Evolutionary conservation across 2,113 vertebrate genomes (phyloP).

Genomic region (Excalfactoria chinensis): DNA sequence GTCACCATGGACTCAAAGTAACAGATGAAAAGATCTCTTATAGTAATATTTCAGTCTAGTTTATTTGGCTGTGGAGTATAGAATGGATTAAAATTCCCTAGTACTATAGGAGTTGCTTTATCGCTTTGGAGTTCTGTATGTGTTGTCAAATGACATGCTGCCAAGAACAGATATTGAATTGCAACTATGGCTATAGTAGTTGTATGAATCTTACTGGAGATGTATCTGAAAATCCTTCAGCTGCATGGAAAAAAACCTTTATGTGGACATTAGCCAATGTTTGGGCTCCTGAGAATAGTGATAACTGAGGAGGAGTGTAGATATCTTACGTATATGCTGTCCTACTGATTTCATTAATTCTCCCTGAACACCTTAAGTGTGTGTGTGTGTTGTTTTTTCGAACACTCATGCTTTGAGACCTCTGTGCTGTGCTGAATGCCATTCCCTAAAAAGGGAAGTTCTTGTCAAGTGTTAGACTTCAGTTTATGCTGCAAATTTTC

Average conservation of each 20-base stretch:
- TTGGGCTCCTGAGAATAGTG: neutral
- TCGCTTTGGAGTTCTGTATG: neutral
- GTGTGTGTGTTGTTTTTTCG: neutral
- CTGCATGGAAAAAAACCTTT: neutral
- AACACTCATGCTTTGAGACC: neutral
- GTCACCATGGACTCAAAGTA: conserved; percentile 42
- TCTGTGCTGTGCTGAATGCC: neutral
- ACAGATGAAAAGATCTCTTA: conserved; percentile 45
- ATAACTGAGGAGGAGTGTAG: neutral
- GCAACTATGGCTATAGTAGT: neutral
- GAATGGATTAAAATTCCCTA: conserved; percentile 37
- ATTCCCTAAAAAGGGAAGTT: neutral
- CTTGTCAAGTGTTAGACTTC: neutral
- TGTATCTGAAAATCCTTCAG: neutral
- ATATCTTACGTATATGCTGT: neutral
- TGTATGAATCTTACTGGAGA: neutral
- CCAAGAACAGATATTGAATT: neutral
- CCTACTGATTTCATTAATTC: neutral
- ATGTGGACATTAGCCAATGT: neutral
- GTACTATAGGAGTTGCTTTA: neutral
- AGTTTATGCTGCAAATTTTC: neutral
- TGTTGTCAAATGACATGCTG: neutral
- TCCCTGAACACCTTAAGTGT: neutral
- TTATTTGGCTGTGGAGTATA: neutral
- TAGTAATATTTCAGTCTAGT: conserved; percentile 37